These are phyloP conservation scores for rabbit (Oryctolagus cuniculus) DNA, from an alignment of 2,113 vertebrate species.

Conservation along the genomic window DNA sequence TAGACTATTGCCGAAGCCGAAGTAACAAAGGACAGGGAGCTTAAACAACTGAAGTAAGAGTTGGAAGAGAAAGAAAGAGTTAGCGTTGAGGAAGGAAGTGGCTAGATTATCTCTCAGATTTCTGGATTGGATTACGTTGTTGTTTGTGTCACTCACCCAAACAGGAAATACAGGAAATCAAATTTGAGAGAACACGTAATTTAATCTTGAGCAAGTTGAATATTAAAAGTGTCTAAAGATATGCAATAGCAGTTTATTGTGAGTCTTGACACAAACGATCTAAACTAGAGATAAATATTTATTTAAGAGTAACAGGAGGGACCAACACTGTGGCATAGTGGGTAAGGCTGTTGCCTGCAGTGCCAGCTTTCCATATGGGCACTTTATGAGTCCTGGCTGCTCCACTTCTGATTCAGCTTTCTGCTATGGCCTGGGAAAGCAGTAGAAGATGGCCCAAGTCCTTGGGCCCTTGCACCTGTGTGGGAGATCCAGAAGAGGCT, in stretches of 20 bases:
- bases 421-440: no score
- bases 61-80: neutral
- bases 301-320: neutral
- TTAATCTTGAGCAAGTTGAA: neutral
- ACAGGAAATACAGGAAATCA: neutral
- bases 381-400: no score
- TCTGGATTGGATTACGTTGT: neutral
- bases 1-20: neutral
- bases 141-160: slow-evolving; percentile 17
- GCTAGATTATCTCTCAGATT: neutral
- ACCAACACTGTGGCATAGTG: neutral
- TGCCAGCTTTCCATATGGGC: neutral
- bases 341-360: neutral
- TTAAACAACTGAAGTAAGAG: neutral
- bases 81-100: slow-evolving; percentile 14
- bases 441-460: no score
- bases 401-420: no score
- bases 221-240: neutral
- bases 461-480: no score
- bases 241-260: neutral
- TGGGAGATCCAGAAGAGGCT: no score
- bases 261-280: neutral
- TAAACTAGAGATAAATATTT: slow-evolving; percentile 35
- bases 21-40: neutral
- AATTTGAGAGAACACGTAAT: neutral